These are phyloP conservation scores for Lissocephala sabroskyi DNA, from an alignment of 2,888 invertebrate species.

Conservation along the genomic window DNA sequence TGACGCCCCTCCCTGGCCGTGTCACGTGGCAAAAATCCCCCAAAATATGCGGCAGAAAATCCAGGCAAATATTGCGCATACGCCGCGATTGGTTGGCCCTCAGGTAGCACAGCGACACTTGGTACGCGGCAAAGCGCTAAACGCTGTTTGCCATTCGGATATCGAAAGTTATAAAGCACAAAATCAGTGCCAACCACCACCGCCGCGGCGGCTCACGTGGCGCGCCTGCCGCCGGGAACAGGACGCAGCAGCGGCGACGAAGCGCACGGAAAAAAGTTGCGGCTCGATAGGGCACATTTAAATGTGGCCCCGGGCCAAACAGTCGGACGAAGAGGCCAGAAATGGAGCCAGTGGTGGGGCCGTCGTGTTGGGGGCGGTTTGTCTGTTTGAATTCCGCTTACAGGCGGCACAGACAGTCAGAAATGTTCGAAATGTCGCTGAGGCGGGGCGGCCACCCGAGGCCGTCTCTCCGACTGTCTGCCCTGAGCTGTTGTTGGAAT, in stretches of 20 bases:
- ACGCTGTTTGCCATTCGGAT: constrained; percentile 58
- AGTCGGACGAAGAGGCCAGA: too few species aligned
- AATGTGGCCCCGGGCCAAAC: constrained; percentile 61
- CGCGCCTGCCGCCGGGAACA: constrained; percentile 25
- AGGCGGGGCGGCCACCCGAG: constrained; percentile 8
- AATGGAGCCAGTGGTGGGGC: constrained; percentile 16
- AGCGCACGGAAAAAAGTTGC: constrained; percentile 43
- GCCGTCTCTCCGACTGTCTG: constrained; percentile 1
- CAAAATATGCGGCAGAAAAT: constrained; percentile 18
- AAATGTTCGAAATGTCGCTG: constrained; percentile 47
- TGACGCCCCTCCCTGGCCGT: too few species aligned
- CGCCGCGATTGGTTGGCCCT: constrained; percentile 39
- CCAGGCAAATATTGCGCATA: constrained; percentile 43
- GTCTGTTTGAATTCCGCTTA: constrained; percentile 33
- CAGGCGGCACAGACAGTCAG: constrained; percentile 51
- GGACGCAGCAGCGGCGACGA: constrained; percentile 16
- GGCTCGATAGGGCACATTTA: constrained; percentile 36
- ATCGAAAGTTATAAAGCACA: constrained; percentile 71
- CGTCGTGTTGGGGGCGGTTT: constrained; percentile 3
- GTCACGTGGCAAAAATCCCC: constrained; percentile 18
- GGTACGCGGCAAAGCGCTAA: constrained; percentile 44
- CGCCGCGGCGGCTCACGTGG: constrained; percentile 15
- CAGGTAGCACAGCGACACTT: constrained; percentile 54
- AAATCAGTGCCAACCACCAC: constrained; percentile 66
- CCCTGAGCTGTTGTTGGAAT: constrained; percentile 30